Conservation (phyloP, 1,140 invertebrate species). For the Xylocopa sonorina region DNA sequence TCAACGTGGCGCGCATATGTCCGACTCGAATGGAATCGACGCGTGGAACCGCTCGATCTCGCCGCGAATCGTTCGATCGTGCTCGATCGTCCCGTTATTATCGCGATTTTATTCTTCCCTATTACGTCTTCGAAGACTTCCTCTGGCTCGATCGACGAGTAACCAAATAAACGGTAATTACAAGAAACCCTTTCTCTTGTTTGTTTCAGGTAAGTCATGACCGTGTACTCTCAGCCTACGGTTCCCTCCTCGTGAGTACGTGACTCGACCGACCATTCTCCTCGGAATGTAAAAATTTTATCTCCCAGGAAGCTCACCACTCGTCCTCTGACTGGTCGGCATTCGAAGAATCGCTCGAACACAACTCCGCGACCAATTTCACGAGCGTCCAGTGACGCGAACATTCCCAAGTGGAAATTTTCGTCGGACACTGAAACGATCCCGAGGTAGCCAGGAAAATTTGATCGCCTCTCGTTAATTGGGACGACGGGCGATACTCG, state of each 20-base stretch:
- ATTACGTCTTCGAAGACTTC: no score
- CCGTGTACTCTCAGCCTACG: conserved; percentile 9
- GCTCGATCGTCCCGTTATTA: conserved; percentile 7
- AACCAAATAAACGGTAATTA: conserved; percentile 1
- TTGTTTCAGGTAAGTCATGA: conserved; percentile 56
- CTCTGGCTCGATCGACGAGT: no score
- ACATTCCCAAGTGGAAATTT: no score
- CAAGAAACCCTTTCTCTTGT: conserved; percentile 19
- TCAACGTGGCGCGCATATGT: conserved; percentile 32
- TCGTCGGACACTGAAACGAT: no score
- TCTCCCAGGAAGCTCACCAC: not conserved
- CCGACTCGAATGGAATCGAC: conserved; percentile 35
- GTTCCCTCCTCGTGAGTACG: conserved; percentile 46
- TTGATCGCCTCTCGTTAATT: not conserved
- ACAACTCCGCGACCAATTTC: not conserved
- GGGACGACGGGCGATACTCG: no score
- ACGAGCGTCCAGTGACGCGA: no score
- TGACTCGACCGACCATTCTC: conserved; percentile 4
- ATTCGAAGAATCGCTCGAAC: not conserved
- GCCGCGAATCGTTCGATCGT: conserved; percentile 50
- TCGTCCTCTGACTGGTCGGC: not conserved
- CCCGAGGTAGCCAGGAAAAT: no score
- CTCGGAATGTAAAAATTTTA: conserved; percentile 21
- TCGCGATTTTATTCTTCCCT: no score
- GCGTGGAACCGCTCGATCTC: conserved; percentile 22